Evolutionary conservation across 1,140 invertebrate genomes (phyloP).

Genomic region (Heliconius hermathena): DNA sequence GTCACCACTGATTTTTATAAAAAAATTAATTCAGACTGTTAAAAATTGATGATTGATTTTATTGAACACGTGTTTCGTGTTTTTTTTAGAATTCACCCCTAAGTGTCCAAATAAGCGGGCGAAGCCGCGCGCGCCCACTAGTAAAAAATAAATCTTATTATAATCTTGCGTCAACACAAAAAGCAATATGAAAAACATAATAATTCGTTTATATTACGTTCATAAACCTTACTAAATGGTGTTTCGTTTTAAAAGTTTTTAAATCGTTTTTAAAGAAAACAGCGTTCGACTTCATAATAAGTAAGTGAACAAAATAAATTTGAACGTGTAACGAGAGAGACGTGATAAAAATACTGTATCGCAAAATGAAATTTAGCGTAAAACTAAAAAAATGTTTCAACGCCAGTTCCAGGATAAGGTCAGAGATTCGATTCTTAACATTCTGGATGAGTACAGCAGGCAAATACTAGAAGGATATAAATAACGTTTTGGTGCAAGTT

Average conservation of each 20-base stretch:
- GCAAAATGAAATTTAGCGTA: slow-evolving; percentile 30
- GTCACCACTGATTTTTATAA: too few relatives aligned
- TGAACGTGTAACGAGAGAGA: slow-evolving; percentile 4
- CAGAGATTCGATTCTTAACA: slow-evolving; percentile 59
- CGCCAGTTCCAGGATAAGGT: slow-evolving; percentile 43
- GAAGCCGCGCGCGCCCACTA: too few relatives aligned
- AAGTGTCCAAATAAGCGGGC: too few relatives aligned
- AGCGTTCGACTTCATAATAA: not conserved
- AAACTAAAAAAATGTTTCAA: slow-evolving; percentile 35
- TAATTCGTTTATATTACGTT: not conserved
- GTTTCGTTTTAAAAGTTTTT: not conserved
- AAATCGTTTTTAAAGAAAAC: too few relatives aligned
- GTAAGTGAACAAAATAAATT: not conserved
- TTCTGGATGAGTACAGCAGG: slow-evolving; percentile 60
- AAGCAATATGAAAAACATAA: too few relatives aligned
- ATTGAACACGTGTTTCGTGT: too few relatives aligned
- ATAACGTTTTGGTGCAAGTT: slow-evolving; percentile 44
- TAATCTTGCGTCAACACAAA: too few relatives aligned
- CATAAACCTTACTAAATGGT: not conserved
- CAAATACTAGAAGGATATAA: slow-evolving; percentile 53
- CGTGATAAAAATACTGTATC: slow-evolving; percentile 22
- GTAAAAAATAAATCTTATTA: too few relatives aligned
- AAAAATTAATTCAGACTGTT: too few relatives aligned
- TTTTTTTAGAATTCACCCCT: too few relatives aligned
- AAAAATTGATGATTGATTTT: too few relatives aligned